Percentiles rank a stretch among this genome's conserved stretches.
phyloP scores from a whole-genome alignment of 2,888 invertebrate genomes.

The Zhuqinia jingwanae region DNA sequence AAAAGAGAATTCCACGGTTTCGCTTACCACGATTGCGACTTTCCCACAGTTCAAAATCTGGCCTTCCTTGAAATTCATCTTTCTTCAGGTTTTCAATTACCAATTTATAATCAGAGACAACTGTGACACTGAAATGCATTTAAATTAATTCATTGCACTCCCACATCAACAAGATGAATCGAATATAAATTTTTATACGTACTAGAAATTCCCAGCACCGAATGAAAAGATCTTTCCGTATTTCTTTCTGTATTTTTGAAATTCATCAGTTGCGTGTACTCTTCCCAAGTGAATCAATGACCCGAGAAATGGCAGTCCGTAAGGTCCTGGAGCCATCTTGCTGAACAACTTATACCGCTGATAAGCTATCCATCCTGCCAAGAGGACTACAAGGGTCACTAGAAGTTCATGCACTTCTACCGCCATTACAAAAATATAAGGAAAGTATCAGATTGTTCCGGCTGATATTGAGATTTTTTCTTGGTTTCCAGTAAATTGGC shows the following conservation, averaged over 20 bases:
- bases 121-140: slow-evolving; percentile 67
- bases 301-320: slow-evolving; percentile 75
- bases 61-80: slow-evolving; percentile 76
- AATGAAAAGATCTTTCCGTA: slow-evolving; percentile 77
- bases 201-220: slow-evolving; percentile 74
- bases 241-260: slow-evolving; percentile 72
- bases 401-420: slow-evolving; percentile 12
- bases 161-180: not conserved
- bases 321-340: slow-evolving; percentile 76
- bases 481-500: too few relatives aligned
- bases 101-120: slow-evolving; percentile 72
- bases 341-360: slow-evolving; percentile 25
- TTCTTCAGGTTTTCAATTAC: slow-evolving; percentile 73
- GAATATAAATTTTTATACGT: not conserved
- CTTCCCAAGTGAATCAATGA: slow-evolving; percentile 60
- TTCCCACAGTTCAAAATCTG: slow-evolving; percentile 73
- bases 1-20: slow-evolving; percentile 75
- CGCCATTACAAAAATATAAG: too few relatives aligned
- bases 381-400: not conserved
- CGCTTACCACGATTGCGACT: slow-evolving; percentile 69
- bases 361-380: slow-evolving; percentile 20
- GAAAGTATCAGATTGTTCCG: too few relatives aligned
- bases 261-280: slow-evolving; percentile 56
- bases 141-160: not conserved
- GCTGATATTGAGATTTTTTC: too few relatives aligned